Percentiles rank a stretch among this genome's conserved stretches.
Conservation (phyloP, 2,797 vertebrate genomes). For the Mastacembelus armatus region DNA sequence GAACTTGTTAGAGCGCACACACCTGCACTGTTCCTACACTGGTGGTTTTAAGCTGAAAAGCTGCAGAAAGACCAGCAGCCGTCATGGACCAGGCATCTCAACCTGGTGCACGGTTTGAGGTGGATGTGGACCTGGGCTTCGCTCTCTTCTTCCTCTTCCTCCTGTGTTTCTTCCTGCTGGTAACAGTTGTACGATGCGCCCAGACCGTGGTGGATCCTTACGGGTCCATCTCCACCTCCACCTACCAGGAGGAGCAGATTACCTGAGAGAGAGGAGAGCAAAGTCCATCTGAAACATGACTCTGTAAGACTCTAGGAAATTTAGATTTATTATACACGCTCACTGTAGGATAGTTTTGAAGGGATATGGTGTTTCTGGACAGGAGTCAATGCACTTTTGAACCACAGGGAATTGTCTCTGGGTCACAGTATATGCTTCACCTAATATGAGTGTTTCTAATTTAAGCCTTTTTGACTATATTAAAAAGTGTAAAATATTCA, state of each 20-base stretch:
- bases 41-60: constrained; percentile 14
- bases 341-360: not conserved
- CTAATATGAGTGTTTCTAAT: constrained; percentile 8
- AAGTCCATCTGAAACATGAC: not conserved
- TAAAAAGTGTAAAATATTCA: too few species aligned
- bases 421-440: constrained; percentile 2
- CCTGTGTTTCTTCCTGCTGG: constrained; percentile 84
- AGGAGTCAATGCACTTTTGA: not conserved
- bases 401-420: not conserved
- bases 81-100: constrained; percentile 75
- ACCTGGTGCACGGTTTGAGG: constrained; percentile 62
- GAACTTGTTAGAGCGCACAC: too few species aligned
- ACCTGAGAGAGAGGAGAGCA: constrained; percentile 56
- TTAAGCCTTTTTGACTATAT: too few species aligned
- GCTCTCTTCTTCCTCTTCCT: constrained; percentile 86
- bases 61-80: constrained; percentile 5
- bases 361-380: not conserved
- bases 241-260: constrained; percentile 88
- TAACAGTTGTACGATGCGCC: constrained; percentile 84
- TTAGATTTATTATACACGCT: not conserved
- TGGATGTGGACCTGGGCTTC: constrained; percentile 87
- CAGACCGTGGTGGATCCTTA: constrained; percentile 87
- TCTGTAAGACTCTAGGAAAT: not conserved
- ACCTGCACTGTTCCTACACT: not conserved
- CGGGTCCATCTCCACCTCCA: constrained; percentile 86